Evolutionary conservation across 2,113 vertebrate genomes (phyloP).

Genomic region (Corydoras sp.): DNA sequence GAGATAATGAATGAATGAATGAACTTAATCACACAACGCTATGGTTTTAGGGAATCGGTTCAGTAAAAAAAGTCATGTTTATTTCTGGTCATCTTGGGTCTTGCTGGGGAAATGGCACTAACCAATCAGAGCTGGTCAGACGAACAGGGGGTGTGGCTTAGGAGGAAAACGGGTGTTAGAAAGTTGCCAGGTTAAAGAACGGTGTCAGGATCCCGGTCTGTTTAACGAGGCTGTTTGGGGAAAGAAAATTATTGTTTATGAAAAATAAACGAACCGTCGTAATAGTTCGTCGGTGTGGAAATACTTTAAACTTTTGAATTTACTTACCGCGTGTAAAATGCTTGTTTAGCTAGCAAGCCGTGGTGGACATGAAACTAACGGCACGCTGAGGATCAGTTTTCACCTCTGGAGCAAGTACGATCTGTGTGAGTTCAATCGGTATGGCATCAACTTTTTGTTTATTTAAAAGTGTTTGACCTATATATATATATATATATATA

Average conservation of each 20-base stretch:
- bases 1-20: neutral
- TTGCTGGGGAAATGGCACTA: neutral
- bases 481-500: too few relatives aligned
- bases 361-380: neutral
- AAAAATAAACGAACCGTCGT: too few relatives aligned
- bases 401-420: neutral
- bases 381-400: neutral
- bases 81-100: neutral
- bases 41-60: constrained; percentile 4
- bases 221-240: neutral
- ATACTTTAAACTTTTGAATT: too few relatives aligned
- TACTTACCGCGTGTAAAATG: neutral
- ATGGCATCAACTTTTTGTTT: neutral
- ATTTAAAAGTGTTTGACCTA: neutral
- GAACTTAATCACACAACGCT: neutral
- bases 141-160: constrained; percentile 12
- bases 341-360: neutral
- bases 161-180: constrained; percentile 11
- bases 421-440: neutral
- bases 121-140: constrained; percentile 14
- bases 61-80: too few relatives aligned
- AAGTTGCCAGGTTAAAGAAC: constrained; percentile 12
- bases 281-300: too few relatives aligned
- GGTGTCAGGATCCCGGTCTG: neutral
- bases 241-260: neutral